Evolutionary conservation across 2,113 vertebrate species (phyloP), one percentile per base, ranked within the genome.

Genomic region (Fregetta grallaria): DNA sequence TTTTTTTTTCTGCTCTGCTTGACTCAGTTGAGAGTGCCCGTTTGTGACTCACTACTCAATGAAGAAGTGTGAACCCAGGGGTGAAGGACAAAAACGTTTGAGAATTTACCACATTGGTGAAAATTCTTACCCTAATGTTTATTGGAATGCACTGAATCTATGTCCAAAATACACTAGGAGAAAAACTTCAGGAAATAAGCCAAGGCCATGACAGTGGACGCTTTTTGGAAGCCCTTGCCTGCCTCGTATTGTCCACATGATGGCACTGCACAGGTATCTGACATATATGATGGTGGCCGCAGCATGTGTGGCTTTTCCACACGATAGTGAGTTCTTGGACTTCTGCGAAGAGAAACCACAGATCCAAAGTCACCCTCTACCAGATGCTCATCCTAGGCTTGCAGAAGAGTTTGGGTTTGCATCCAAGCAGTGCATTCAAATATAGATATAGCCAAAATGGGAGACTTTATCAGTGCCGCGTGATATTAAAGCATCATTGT

Each of bases 161-260:
- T 2, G 0, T n/a, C 17, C 12, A 83, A 75, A 92, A 44, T 22
- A 72, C 15, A 29, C 5, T 27, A 8, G 2, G 25, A 47, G 38
- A 47, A 82, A 42, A 11, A 9, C 5, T 50, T 58, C 29, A 72
- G 18, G 13, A 83, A 56, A 26, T 53, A 58, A 81, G 6, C 17
- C 18, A 49, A 53, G 30, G 8, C 36, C 9, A 23, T 0, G 0
- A 34, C 1, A 14, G 4, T 25, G 18, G 11, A 9, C 2, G 0
- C 2, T 78, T 71, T 83, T 53, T 17, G 55, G 34, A 63, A 91
- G 30, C 16, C 12, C 8, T 74, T 74, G 15, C 4, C 34, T 84
- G 25, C 14, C 27, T 77, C 3, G 0, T 56, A 5, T 12, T 52
- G 5, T 27, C n/a, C 42, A 50, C 32, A 6, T 62, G 27, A 62